Evolutionary conservation across 2,888 invertebrate species (phyloP), one percentile per base, ranked within the genome.

Genomic region (Coelogynopora nodosa): DNA sequence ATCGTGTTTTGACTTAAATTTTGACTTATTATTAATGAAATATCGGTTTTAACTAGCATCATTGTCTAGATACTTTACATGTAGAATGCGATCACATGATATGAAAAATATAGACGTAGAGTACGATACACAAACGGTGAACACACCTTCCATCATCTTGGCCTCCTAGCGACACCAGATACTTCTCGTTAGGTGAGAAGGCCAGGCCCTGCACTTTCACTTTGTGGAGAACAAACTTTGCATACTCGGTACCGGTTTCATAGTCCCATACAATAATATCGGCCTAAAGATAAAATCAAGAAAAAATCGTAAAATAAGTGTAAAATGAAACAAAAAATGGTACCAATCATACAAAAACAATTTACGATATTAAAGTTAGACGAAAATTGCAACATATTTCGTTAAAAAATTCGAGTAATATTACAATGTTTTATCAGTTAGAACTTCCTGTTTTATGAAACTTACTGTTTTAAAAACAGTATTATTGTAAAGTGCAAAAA

Each of bases 181-280:
- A 96, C 85, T 94, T 94, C 89, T 95, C 96, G 91, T 95, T 94
- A 0, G 94, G 93, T 0, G 96, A 94, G 91, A 97, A 97, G 2
- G 94, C 93, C n/a, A 97, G 93, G 0, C 95, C 94, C 93, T 96
- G 95, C 0, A 97, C 95, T 49, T 96, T 94, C 0, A 96, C 96
- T 93, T 96, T 96, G 91, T 97, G 97, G 81, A 96, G 92, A 90
- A 95, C 95, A 91, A 97, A 95, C 84, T 94, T 94, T 0, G 94
- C 94, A 31, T 95, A 90, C 88, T 94, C 92, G 31, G 92, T 92
- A 88, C 93, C 94, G 84, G 93, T 93, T 18, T 94, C 93, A 90
- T 95, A 97, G 90, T 96, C 94, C 97, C 97, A 97, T 23, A 97
- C 92, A 88, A 96, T 96, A 0, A 96, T 95, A 87, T 94, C 94